These are phyloP conservation scores for Patella depressa DNA, from an alignment of 2,888 invertebrate species.

Conservation along the genomic window DNA sequence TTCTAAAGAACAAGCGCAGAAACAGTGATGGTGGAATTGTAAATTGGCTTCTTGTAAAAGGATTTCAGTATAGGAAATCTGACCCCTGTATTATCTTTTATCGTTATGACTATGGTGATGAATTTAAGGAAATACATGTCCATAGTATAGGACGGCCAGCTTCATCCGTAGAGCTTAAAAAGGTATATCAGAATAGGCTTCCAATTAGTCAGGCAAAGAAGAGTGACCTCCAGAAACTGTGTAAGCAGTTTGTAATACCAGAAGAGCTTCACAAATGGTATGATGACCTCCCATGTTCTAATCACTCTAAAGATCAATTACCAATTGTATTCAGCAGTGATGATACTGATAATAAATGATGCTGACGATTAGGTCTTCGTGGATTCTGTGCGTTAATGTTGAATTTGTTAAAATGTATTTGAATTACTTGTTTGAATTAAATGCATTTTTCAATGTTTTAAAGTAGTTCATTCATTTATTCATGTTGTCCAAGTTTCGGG, in stretches of 20 bases:
- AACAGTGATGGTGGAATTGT: constrained; percentile 3
- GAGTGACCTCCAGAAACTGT: constrained; percentile 17
- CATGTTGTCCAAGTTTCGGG: no score
- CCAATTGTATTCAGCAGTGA: constrained; percentile 1
- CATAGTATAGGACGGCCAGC: neutral
- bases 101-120: no score
- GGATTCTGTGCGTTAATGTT: no score
- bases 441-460: no score
- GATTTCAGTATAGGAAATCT: constrained; percentile 8
- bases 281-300: constrained; percentile 14
- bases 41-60: constrained; percentile 17
- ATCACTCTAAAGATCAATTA: constrained; percentile 6
- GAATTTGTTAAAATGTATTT: no score
- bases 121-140: no score
- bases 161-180: neutral
- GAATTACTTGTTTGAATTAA: no score
- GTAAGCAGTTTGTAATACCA: constrained; percentile 14
- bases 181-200: neutral
- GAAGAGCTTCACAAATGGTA: constrained; percentile 16
- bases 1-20: constrained; percentile 15
- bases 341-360: no score
- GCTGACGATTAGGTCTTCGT: no score
- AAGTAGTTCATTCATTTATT: no score
- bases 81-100: neutral
- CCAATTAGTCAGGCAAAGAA: constrained; percentile 18